Conservation (phyloP, 2,888 invertebrate species). For the Macrophya annulata region DNA sequence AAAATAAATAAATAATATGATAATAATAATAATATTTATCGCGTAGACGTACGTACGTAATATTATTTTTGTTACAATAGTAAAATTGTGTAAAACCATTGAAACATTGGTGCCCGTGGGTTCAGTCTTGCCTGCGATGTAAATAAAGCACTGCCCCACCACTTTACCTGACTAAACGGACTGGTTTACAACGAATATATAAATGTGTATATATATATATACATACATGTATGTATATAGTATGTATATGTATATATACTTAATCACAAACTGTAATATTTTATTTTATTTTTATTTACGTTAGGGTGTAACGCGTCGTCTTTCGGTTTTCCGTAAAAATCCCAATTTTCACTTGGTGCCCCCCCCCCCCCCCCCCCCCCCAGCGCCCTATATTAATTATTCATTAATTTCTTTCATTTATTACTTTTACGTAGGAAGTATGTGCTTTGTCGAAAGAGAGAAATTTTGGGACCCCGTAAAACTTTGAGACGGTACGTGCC, state of each 20-base stretch:
- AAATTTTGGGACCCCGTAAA: not conserved
- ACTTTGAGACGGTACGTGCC: not conserved
- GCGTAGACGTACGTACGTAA: constrained; percentile 37
- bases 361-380: too few relatives aligned
- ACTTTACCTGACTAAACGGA: constrained; percentile 41
- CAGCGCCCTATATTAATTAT: too few relatives aligned
- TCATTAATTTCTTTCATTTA: too few relatives aligned
- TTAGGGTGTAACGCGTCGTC: not conserved
- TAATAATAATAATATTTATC: constrained; percentile 33
- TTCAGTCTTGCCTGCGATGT: constrained; percentile 70
- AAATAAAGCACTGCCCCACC: constrained; percentile 72
- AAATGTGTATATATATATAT: not conserved
- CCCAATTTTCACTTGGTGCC: too few relatives aligned
- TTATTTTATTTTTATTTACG: constrained; percentile 3
- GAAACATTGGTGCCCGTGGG: constrained; percentile 62
- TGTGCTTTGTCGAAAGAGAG: too few relatives aligned
- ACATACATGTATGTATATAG: too few relatives aligned
- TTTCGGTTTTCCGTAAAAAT: not conserved
- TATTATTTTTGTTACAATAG: constrained; percentile 54
- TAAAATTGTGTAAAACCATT: constrained; percentile 55
- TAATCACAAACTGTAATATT: not conserved
- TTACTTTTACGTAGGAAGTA: too few relatives aligned
- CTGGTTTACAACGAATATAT: constrained; percentile 41
- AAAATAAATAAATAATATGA: not conserved
- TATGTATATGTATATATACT: too few relatives aligned